Percentiles rank a stretch among this genome's conserved stretches.
Evolutionary conservation across 2,797 vertebrate genomes (phyloP).

Genomic region (Menidia menidia): DNA sequence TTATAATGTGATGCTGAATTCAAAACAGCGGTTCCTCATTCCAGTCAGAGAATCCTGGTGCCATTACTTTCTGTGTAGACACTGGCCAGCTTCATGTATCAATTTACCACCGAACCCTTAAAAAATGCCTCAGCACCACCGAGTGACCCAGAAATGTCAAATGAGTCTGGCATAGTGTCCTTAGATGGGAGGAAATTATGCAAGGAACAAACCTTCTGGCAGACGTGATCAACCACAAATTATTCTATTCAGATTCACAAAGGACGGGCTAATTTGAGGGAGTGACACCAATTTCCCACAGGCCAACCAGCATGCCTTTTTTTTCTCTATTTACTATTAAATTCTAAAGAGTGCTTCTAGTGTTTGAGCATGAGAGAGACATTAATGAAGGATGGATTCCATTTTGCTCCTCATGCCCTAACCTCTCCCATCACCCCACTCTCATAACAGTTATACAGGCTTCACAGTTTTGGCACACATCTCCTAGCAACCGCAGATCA

Average conservation of each 20-base stretch:
- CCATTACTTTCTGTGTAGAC: conserved; percentile 61
- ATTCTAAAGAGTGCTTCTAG: conserved; percentile 64
- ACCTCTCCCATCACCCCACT: conserved; percentile 8
- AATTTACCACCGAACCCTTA: conserved; percentile 67
- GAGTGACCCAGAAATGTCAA: conserved; percentile 82
- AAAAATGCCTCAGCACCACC: conserved; percentile 65
- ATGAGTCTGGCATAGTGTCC: conserved; percentile 55
- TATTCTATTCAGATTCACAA: conserved; percentile 81
- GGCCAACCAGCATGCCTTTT: conserved; percentile 56
- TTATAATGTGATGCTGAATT: conserved; percentile 43
- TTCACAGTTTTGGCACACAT: conserved; percentile 33
- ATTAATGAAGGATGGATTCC: conserved; percentile 64
- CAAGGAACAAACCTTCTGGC: conserved; percentile 77
- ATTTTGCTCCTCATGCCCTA: conserved; percentile 6
- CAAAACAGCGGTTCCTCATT: conserved; percentile 42
- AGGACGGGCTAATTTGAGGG: conserved; percentile 76
- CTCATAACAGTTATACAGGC: conserved; percentile 16
- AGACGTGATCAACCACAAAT: conserved; percentile 81
- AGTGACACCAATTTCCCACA: conserved; percentile 84
- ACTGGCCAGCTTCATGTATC: conserved; percentile 68
- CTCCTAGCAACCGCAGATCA: conserved; percentile 56
- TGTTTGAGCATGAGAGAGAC: conserved; percentile 43
- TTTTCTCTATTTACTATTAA: conserved; percentile 78
- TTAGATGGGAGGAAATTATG: conserved; percentile 73
- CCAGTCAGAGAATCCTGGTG: conserved; percentile 24